A percentile compares a stretch with the other conserved stretches of the same genome.
These are phyloP conservation scores for Pelmatolapia mariae DNA, from an alignment of 2,113 vertebrate species.

Conservation along the genomic window DNA sequence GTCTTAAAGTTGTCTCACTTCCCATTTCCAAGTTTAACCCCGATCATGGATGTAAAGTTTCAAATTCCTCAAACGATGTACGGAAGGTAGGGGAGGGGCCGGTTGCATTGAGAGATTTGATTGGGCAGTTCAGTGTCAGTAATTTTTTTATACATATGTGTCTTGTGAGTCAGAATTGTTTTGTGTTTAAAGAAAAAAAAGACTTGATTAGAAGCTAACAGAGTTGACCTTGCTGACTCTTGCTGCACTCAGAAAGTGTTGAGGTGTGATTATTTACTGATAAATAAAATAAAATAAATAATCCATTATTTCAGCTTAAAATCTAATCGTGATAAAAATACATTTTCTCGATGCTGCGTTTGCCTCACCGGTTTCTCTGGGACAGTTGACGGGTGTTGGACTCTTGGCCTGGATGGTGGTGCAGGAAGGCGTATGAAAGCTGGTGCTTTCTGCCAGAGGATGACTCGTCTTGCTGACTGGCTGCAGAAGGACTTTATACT, in stretches of 20 bases:
- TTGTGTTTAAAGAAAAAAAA: neutral
- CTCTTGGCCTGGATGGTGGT: slow-evolving; percentile 78
- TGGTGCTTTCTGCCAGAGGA: slow-evolving; percentile 70
- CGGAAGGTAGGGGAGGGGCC: neutral
- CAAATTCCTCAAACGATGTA: neutral
- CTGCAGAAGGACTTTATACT: slow-evolving; percentile 85
- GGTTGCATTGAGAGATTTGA: neutral
- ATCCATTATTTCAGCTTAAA: neutral
- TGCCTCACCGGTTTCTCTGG: slow-evolving; percentile 69
- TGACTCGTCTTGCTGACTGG: slow-evolving; percentile 66
- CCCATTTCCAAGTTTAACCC: neutral
- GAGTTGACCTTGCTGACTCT: neutral
- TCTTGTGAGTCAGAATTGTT: neutral
- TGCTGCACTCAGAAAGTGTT: neutral
- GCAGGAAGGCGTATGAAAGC: slow-evolving; percentile 84
- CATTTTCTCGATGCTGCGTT: neutral
- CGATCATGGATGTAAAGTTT: neutral
- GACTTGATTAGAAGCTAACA: neutral
- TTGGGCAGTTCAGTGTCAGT: rapidly evolving
- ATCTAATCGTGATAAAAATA: neutral
- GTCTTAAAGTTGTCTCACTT: neutral
- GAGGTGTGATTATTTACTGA: neutral
- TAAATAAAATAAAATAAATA: neutral
- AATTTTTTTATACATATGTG: neutral
- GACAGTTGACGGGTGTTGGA: slow-evolving; percentile 70